Base-by-base conservation (phyloP, 92 coral and sea anemone species). In the Phenganax marumi region DNA sequence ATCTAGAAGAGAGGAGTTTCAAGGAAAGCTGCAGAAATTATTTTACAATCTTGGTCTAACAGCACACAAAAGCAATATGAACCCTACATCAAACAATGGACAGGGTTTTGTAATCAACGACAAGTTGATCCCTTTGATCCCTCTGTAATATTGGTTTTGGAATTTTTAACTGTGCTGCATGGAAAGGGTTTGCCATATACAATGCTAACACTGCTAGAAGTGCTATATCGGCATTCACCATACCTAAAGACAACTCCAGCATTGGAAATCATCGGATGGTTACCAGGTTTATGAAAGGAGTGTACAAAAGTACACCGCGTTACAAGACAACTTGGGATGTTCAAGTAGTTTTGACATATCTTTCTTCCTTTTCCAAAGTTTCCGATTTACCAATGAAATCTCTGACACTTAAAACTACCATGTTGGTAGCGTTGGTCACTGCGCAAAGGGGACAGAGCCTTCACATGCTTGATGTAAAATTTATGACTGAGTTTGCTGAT, bases 281-380 rank as follows among this genome's bases (percentile, higher is more conserved):
- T 6, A 56, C 70, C 61, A 66, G 88, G 18, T 87, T 87, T 68
- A 62, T 84, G 76, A 89, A 89, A 33, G 85, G 86, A 8, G 74
- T 87, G 6, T 87, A 70, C 14, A 84, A 87, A 68, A 25, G 23
- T 22, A 64, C 56, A 9, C 92, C 92, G 55, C 74, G 77, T 10
- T 80, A 90, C 74, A 79, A 57, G 0, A 21, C 48, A 16, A 89
- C 84, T 17, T 87, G 85, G 92, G 92, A 87, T 79, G 90, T 63
- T 7, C n/a, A n/a, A n/a, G n/a, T 57, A 21, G 13, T 57, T 17
- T 17, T 57, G 63, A 57, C 63, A 4, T 57, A 57, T 21, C 63
- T 57, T 57, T 57, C 63, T 21, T 57, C 63, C n/a, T 57, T 57
- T 57, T 21, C 63, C 63, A 17, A n/a, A n/a, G n/a, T n/a, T n/a